A percentile compares a stretch with the other conserved stretches of the same genome.
phyloP scores from a whole-genome alignment of 1,140 invertebrate species.

The Camponotus pennsylvanicus region DNA sequence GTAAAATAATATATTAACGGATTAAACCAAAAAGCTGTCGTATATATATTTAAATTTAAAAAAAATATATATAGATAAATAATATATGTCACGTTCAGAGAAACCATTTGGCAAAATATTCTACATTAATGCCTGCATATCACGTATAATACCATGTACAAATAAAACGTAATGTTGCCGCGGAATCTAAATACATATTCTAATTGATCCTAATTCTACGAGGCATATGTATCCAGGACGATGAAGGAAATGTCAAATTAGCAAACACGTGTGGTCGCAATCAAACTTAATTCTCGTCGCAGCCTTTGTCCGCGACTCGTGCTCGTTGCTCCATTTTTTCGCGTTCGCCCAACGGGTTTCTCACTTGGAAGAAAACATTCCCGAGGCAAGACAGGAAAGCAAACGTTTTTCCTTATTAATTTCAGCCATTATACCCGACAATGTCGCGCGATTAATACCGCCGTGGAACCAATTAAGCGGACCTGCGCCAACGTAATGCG shows the following conservation, averaged over 20 bases:
- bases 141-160: slow-evolving; percentile 19
- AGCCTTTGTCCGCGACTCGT: slow-evolving; percentile 10
- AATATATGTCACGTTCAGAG: slow-evolving; percentile 36
- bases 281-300: slow-evolving; percentile 34
- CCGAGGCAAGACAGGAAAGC: slow-evolving; percentile 18
- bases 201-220: slow-evolving; percentile 15
- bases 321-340: slow-evolving; percentile 35
- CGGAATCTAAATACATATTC: slow-evolving; percentile 24
- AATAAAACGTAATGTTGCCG: slow-evolving; percentile 20
- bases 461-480: slow-evolving; percentile 67
- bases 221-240: neutral
- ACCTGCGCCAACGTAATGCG: slow-evolving; percentile 21
- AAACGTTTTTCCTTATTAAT: slow-evolving; percentile 62
- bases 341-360: neutral
- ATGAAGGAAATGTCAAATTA: slow-evolving; percentile 25
- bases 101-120: slow-evolving; percentile 45
- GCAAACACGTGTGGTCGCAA: slow-evolving; percentile 16
- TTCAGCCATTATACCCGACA: slow-evolving; percentile 50
- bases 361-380: slow-evolving; percentile 43
- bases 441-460: slow-evolving; percentile 56
- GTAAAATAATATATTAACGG: slow-evolving; percentile 56
- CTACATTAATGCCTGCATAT: slow-evolving; percentile 31
- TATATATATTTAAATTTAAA: slow-evolving; percentile 34
- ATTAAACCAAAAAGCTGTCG: slow-evolving; percentile 38
- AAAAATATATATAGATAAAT: slow-evolving; percentile 30